A percentile compares a stretch with the other conserved stretches of the same genome.
Evolutionary conservation across 2,113 vertebrate species (phyloP).

Genomic region (Cardinalis cardinalis): DNA sequence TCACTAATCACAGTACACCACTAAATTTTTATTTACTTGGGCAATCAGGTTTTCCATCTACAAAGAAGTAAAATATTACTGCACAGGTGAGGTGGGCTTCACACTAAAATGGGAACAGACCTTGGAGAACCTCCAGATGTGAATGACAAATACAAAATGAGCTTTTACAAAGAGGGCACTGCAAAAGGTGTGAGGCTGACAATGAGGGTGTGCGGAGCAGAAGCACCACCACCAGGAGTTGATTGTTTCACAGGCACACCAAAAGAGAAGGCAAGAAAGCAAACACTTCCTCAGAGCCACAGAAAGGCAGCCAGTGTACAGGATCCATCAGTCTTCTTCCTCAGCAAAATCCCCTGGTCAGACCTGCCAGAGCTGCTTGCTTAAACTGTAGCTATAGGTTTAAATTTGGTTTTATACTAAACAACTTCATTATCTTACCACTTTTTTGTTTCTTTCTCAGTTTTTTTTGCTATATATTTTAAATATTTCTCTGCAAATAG

Average conservation of each 20-base stretch:
- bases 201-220: background rate
- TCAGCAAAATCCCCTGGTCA: background rate
- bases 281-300: background rate
- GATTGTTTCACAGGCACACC: background rate
- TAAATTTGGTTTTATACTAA: background rate
- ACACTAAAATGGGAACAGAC: background rate
- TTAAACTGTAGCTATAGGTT: background rate
- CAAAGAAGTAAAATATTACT: background rate
- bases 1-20: accelerated
- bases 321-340: background rate
- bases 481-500: background rate
- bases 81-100: background rate
- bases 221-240: background rate
- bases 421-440: background rate
- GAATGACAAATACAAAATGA: background rate
- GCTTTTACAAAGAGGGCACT: background rate
- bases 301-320: background rate
- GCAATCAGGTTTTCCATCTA: background rate
- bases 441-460: background rate
- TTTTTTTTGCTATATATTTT: background rate
- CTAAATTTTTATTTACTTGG: background rate
- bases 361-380: background rate
- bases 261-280: background rate
- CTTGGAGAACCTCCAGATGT: background rate
- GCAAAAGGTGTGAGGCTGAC: accelerated